Conservation (phyloP, 2,113 vertebrate species). For the Oreotrochilus melanogaster region DNA sequence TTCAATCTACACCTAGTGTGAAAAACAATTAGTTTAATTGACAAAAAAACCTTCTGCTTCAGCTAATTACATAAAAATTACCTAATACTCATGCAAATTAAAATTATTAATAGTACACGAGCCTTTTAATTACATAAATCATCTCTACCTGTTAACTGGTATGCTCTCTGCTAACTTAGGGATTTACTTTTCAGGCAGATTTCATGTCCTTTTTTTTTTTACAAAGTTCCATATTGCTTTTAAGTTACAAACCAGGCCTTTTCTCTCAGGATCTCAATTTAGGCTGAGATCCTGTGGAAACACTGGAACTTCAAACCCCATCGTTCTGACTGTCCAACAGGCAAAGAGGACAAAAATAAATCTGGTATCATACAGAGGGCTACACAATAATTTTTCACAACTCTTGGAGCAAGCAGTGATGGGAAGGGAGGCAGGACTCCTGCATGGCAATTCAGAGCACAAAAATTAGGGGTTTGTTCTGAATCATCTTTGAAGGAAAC, state of each 20-base stretch:
- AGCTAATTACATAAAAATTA: conserved; percentile 78
- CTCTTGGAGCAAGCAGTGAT: neutral
- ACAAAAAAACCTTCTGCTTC: conserved; percentile 65
- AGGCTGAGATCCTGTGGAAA: neutral
- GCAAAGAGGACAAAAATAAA: no score
- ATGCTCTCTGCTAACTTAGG: neutral
- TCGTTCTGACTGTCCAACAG: neutral
- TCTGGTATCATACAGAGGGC: no score
- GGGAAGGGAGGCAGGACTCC: neutral
- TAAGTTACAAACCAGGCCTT: neutral
- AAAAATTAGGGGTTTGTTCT: neutral
- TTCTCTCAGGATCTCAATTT: neutral
- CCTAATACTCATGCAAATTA: conserved; percentile 75
- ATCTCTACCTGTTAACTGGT: conserved; percentile 52
- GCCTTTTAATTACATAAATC: conserved; percentile 72
- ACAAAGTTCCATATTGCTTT: neutral
- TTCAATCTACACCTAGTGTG: conserved; percentile 76
- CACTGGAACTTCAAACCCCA: neutral
- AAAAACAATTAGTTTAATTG: conserved; percentile 82
- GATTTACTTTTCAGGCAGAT: neutral
- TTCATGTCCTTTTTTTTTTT: neutral
- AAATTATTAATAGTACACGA: conserved; percentile 75
- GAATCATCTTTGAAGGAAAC: neutral
- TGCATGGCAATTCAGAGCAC: fast-evolving
- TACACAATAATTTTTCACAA: neutral